These are phyloP conservation scores for Limnephilus marmoratus DNA, from an alignment of 2,888 invertebrate genomes.

Conservation along the genomic window DNA sequence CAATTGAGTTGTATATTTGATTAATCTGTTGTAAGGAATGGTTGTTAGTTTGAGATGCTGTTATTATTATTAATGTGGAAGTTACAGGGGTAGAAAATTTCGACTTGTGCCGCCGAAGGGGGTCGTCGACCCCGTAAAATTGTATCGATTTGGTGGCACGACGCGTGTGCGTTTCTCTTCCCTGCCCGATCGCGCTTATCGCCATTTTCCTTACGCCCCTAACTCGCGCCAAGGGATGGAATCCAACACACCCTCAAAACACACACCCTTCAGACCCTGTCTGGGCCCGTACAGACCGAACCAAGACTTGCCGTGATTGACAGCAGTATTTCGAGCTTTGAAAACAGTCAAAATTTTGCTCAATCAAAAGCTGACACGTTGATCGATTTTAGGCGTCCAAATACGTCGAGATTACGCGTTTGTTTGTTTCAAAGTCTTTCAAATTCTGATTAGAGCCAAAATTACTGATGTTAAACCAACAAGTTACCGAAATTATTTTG, in stretches of 20 bases:
- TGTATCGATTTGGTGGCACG: slow-evolving; percentile 18
- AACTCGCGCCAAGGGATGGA: not conserved
- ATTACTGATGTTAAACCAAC: no score
- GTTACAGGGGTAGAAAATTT: not conserved
- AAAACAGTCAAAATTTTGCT: not conserved
- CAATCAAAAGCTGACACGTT: not conserved
- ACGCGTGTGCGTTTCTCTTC: slow-evolving; percentile 5
- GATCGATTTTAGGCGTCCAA: not conserved
- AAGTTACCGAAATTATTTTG: not conserved
- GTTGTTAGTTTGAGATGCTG: not conserved
- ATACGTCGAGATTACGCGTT: not conserved
- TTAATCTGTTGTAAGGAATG: not conserved
- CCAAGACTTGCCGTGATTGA: not conserved
- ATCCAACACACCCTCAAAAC: not conserved
- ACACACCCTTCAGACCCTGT: not conserved
- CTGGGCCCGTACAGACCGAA: not conserved
- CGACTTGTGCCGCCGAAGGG: not conserved
- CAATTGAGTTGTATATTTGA: no score
- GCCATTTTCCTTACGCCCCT: slow-evolving; percentile 10
- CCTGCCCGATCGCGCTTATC: not conserved
- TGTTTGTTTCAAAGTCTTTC: no score
- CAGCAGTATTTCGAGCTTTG: not conserved
- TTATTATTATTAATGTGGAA: not conserved
- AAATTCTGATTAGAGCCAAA: no score
- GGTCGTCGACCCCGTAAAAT: slow-evolving; percentile 27